These are phyloP conservation scores for Nymphalis polychloros DNA, from an alignment of 2,888 invertebrate species.

Conservation along the genomic window DNA sequence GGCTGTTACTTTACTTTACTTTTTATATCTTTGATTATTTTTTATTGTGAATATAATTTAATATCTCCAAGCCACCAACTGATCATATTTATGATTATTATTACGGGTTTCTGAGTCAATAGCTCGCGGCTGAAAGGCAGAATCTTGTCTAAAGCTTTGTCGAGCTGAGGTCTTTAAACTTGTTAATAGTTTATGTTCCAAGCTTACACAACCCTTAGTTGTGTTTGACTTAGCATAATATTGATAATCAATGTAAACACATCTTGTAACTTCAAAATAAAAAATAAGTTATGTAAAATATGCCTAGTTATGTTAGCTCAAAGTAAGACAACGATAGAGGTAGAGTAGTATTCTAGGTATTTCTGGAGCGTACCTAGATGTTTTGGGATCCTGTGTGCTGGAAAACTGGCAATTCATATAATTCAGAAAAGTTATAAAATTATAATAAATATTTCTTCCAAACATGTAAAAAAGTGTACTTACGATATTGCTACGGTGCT, in stretches of 20 bases:
- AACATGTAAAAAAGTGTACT: too few relatives aligned
- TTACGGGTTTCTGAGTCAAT: background rate
- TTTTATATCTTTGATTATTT: too few relatives aligned
- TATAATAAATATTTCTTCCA: too few relatives aligned
- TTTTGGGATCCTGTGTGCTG: too few relatives aligned
- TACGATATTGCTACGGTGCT: too few relatives aligned
- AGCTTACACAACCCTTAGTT: background rate
- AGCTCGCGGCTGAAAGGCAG: constrained; percentile 10
- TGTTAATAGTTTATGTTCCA: background rate
- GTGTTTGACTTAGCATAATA: background rate
- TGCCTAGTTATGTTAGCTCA: too few relatives aligned
- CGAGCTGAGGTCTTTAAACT: constrained; percentile 13
- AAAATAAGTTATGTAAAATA: background rate
- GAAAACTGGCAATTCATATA: too few relatives aligned
- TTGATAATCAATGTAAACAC: background rate
- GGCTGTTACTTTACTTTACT: too few relatives aligned
- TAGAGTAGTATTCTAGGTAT: too few relatives aligned
- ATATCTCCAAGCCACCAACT: constrained; percentile 9
- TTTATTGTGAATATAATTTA: background rate
- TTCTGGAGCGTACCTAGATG: too few relatives aligned
- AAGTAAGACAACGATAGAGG: too few relatives aligned
- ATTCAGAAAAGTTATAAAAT: too few relatives aligned
- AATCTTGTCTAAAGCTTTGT: background rate
- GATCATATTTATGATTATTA: constrained; percentile 4
- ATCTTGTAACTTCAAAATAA: background rate